phyloP scores from a whole-genome alignment of 2,888 invertebrate genomes.

The Julus scandinavius region DNA sequence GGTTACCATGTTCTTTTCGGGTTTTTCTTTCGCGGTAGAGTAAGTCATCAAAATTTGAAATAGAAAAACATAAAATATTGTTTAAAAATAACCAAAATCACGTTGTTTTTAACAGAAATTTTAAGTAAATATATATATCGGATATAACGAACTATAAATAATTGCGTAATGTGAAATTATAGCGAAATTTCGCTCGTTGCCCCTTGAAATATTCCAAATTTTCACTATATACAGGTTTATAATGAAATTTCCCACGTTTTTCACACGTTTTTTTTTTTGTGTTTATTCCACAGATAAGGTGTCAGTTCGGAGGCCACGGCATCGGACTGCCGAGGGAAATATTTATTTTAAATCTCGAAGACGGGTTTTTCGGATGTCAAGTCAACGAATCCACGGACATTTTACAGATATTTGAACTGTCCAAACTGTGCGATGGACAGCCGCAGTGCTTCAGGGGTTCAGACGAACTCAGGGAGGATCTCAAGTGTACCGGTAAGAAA shows the following conservation, averaged over 20 bases:
- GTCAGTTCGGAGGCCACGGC: conserved; percentile 53
- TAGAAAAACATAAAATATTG: too few species aligned
- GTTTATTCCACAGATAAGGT: conserved; percentile 44
- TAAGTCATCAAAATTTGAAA: too few species aligned
- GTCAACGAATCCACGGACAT: conserved; percentile 96
- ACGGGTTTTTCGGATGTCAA: conserved; percentile 97
- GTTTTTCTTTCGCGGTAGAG: too few species aligned
- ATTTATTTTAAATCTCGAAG: conserved; percentile 96
- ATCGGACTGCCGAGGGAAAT: conserved; percentile 74
- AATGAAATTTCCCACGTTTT: neutral
- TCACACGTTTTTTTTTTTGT: neutral
- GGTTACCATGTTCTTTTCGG: too few species aligned
- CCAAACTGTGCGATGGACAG: conserved; percentile 91
- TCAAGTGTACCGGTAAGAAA: conserved; percentile 92
- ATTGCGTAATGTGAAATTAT: too few species aligned
- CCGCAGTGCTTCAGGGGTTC: conserved; percentile 92
- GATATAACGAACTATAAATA: too few species aligned
- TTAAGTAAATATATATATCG: too few species aligned
- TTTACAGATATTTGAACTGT: conserved; percentile 93
- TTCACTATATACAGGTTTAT: too few species aligned
- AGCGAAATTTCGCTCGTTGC: too few species aligned
- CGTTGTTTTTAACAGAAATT: too few species aligned
- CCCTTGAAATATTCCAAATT: too few species aligned
- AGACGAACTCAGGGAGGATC: conserved; percentile 87
- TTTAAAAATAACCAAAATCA: too few species aligned